These are phyloP conservation scores for Operophtera brumata DNA, from an alignment of 2,888 invertebrate species.

Conservation along the genomic window DNA sequence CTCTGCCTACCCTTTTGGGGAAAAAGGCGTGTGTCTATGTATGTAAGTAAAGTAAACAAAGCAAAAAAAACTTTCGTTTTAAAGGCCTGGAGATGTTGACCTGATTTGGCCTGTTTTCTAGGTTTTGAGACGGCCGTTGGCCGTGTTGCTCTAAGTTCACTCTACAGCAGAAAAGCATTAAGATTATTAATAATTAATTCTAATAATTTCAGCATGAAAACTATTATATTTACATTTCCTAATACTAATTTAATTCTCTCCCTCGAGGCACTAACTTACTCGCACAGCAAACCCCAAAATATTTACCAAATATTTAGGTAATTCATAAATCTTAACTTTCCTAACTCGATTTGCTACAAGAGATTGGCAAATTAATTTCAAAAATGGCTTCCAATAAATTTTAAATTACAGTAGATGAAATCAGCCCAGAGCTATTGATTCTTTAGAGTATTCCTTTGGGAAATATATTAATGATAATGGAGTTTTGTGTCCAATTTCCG, in stretches of 20 bases:
- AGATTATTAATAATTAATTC: slow-evolving; percentile 1
- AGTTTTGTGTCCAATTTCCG: slow-evolving; percentile 66
- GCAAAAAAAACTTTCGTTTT: no score
- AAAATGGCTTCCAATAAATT: slow-evolving; percentile 26
- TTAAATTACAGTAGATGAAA: slow-evolving; percentile 32
- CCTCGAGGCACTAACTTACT: slow-evolving; percentile 18
- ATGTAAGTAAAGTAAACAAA: no score
- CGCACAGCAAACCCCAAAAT: slow-evolving; percentile 9
- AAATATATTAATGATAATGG: slow-evolving; percentile 59
- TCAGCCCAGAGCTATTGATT: slow-evolving; percentile 48
- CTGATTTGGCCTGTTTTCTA: no score
- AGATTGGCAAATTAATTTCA: slow-evolving; percentile 19
- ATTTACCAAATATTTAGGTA: slow-evolving; percentile 29
- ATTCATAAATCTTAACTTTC: slow-evolving; percentile 24
- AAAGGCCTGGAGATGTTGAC: no score
- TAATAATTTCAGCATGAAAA: background rate
- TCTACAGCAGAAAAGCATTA: no score
- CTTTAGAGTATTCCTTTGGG: slow-evolving; percentile 39
- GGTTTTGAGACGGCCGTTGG: no score
- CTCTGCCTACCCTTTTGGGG: no score
- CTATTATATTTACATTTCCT: background rate
- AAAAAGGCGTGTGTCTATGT: no score
- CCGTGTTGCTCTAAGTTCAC: no score
- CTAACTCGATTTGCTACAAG: slow-evolving; percentile 25
- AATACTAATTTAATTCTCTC: slow-evolving; percentile 14